Conservation (phyloP, 2,888 invertebrate genomes). For the Alcis repandata region DNA sequence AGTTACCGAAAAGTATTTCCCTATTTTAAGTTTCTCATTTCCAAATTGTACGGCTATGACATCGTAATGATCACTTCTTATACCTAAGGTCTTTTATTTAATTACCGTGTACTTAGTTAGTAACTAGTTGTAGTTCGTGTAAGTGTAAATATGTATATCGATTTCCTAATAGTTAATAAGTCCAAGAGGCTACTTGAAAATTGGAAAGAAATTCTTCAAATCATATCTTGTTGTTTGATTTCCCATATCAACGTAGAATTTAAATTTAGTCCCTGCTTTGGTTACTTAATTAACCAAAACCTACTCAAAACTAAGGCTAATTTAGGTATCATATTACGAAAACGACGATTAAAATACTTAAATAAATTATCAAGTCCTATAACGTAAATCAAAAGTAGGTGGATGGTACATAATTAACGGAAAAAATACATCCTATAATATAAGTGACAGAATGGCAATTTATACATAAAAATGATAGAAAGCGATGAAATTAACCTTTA, state of each 20-base stretch:
- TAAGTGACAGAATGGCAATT: constrained; percentile 27
- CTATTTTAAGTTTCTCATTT: constrained; percentile 65
- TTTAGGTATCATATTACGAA: background rate
- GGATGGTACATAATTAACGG: constrained; percentile 9
- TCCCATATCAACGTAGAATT: background rate
- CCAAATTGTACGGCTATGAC: constrained; percentile 79
- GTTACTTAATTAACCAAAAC: background rate
- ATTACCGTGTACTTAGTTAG: constrained; percentile 45
- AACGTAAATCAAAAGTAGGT: background rate
- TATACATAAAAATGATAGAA: constrained; percentile 38
- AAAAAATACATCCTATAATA: constrained; percentile 2
- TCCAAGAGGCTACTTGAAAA: constrained; percentile 74
- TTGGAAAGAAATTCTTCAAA: constrained; percentile 60
- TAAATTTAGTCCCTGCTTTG: background rate
- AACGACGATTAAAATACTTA: background rate
- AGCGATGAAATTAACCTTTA: constrained; percentile 45
- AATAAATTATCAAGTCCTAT: background rate
- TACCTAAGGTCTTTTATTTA: constrained; percentile 42
- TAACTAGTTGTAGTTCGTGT: constrained; percentile 39
- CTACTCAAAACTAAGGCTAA: background rate
- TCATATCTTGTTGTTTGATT: constrained; percentile 61
- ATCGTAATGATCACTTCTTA: constrained; percentile 62
- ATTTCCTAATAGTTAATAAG: constrained; percentile 57
- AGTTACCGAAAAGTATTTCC: constrained; percentile 86
- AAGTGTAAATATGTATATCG: constrained; percentile 71